Percentiles rank a stretch among this genome's conserved stretches.
phyloP scores from a whole-genome alignment of 2,888 invertebrate genomes.

The Conops quadrifasciatus region DNA sequence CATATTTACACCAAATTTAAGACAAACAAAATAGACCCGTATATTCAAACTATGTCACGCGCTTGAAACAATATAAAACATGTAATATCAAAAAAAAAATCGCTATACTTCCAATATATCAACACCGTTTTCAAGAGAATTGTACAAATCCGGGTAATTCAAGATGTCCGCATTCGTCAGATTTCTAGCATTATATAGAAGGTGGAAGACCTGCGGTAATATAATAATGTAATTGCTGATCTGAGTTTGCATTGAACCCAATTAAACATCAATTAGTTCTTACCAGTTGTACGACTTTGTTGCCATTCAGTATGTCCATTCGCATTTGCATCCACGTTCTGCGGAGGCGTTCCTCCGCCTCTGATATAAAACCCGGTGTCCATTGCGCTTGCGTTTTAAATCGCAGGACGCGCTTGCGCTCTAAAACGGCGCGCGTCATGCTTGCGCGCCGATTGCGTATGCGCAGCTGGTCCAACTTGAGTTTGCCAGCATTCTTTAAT shows the following conservation, averaged over 20 bases:
- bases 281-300: constrained; percentile 56
- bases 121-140: constrained; percentile 49
- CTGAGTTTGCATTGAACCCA: too few relatives aligned
- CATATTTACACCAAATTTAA: constrained; percentile 2
- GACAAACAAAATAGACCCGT: not conserved
- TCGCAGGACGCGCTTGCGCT: constrained; percentile 49
- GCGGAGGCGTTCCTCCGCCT: constrained; percentile 75
- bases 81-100: not conserved
- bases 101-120: constrained; percentile 43
- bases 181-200: constrained; percentile 53
- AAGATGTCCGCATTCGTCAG: constrained; percentile 60
- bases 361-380: constrained; percentile 59
- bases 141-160: constrained; percentile 58
- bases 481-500: constrained; percentile 34
- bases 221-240: not conserved
- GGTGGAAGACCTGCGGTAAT: constrained; percentile 53
- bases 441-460: constrained; percentile 35
- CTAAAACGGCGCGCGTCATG: constrained; percentile 67
- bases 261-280: constrained; percentile 12
- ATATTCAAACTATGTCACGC: constrained; percentile 12
- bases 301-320: constrained; percentile 51
- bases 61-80: constrained; percentile 4
- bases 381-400: constrained; percentile 54
- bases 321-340: constrained; percentile 55
- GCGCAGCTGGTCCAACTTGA: constrained; percentile 44